phyloP scores from a whole-genome alignment of 1,140 invertebrate species.

The Apis laboriosa region DNA sequence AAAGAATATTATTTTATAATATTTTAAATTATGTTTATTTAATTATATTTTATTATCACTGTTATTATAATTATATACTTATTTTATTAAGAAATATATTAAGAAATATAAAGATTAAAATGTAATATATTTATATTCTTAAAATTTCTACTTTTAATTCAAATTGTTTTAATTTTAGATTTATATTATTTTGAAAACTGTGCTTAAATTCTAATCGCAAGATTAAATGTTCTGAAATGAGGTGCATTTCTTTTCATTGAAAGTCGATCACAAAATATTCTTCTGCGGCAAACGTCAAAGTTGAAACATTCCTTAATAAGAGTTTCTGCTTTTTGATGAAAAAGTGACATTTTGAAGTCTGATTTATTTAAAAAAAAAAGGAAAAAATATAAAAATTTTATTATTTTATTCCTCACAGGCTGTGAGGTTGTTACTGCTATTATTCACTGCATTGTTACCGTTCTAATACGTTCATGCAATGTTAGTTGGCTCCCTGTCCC shows the following conservation, averaged over 20 bases:
- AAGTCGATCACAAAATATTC: constrained; percentile 25
- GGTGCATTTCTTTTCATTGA: constrained; percentile 21
- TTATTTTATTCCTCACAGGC: not conserved
- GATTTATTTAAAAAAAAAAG: not conserved
- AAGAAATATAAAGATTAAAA: not conserved
- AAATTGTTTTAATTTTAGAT: not conserved
- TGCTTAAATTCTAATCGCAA: not conserved
- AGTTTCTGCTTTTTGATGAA: constrained; percentile 20
- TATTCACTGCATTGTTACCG: constrained; percentile 1
- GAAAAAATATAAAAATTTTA: not conserved
- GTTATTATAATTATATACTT: not conserved
- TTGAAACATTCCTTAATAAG: constrained; percentile 30
- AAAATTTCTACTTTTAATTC: not conserved
- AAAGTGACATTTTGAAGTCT: constrained; percentile 32
- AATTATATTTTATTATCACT: not conserved
- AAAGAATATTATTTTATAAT: not conserved
- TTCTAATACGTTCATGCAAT: constrained; percentile 44
- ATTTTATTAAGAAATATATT: no score
- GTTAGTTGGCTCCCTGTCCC: constrained; percentile 43
- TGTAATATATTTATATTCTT: not conserved
- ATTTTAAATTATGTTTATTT: not conserved
- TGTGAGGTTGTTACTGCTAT: constrained; percentile 3
- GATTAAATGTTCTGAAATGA: constrained; percentile 34
- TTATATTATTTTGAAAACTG: not conserved
- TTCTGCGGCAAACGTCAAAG: constrained; percentile 55